phyloP scores from a whole-genome alignment of 2,113 vertebrate genomes.

The Xenus cinereus region DNA sequence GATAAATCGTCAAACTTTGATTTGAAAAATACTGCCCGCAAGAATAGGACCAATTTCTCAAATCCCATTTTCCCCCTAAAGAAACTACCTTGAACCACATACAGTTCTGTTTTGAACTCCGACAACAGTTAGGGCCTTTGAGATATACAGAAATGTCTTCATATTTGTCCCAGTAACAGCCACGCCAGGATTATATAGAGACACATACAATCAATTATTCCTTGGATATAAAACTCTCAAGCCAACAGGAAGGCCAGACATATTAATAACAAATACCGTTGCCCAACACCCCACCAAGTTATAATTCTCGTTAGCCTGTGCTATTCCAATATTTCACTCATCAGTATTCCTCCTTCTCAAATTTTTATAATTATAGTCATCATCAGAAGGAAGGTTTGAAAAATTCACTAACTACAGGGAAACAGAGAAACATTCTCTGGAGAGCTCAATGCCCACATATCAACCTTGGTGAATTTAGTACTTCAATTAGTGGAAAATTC shows the following conservation, averaged over 20 bases:
- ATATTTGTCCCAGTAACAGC: background rate
- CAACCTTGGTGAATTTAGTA: constrained; percentile 3
- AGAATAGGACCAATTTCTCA: background rate
- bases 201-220: background rate
- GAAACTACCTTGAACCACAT: background rate
- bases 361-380: constrained; percentile 57
- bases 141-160: background rate
- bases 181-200: background rate
- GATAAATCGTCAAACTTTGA: background rate
- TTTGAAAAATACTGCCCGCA: background rate
- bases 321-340: constrained; percentile 41
- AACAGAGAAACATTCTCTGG: constrained; percentile 27
- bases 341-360: constrained; percentile 66
- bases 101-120: background rate
- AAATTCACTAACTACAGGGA: constrained; percentile 29
- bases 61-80: background rate
- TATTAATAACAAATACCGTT: background rate
- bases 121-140: background rate
- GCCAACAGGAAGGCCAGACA: background rate
- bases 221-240: background rate
- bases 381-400: constrained; percentile 44
- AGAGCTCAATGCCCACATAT: constrained; percentile 28
- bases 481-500: constrained; percentile 46
- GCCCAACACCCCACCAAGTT: background rate
- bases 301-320: background rate